Evolutionary conservation across 2,113 vertebrate genomes (phyloP), one percentile per base, ranked within the genome.

Genomic region (Sapayoa aenigma): DNA sequence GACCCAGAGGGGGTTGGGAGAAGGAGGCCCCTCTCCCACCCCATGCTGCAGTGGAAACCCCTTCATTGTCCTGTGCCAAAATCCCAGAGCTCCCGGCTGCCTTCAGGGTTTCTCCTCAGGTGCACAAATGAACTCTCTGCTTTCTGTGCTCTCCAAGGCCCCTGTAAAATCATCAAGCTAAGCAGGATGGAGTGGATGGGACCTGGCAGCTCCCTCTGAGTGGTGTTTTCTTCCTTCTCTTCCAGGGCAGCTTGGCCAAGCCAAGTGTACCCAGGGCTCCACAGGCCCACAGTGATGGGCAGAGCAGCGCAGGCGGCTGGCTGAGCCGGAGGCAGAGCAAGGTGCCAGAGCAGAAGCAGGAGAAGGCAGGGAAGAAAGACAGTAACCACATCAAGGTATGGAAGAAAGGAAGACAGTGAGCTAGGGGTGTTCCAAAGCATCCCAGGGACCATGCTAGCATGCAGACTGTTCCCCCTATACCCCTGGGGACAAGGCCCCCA

Each of bases 231-330:
- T 23, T 69, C 24, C 46, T 72, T 20, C 46, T 18, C 8, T 65
- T 39, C 14, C 90, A 98, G 97, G 97, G 96, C 41, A 96, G 71
- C 47, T 87, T 98, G 94, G 98, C 95, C 81, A 96, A 95, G 87
- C 97, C 95, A 0, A 96, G 97, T 0, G 12, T 37, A 0, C 83
- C 93, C 0, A 56, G 30, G 2, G 96, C 60, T 1, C 50, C 86
- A 0, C 93, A 17, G 47, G 41, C 72, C 66, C 62, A 71, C 23
- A 25, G 93, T 3, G 89, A 84, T 3, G 71, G 87, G 63, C 84
- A 79, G 76, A 93, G 93, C 23, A 81, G 89, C 5, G 4, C 41
- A 0, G 52, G 27, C 0, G 56, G 91, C 42, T 96, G 96, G 97
- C 79, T 94, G 65, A 94, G 92, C 68, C 88, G 14, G 46, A 62